phyloP scores from a whole-genome alignment of 30 jellyfish, hydroid and myxozoan species.

The Rhopilema esculentum region DNA sequence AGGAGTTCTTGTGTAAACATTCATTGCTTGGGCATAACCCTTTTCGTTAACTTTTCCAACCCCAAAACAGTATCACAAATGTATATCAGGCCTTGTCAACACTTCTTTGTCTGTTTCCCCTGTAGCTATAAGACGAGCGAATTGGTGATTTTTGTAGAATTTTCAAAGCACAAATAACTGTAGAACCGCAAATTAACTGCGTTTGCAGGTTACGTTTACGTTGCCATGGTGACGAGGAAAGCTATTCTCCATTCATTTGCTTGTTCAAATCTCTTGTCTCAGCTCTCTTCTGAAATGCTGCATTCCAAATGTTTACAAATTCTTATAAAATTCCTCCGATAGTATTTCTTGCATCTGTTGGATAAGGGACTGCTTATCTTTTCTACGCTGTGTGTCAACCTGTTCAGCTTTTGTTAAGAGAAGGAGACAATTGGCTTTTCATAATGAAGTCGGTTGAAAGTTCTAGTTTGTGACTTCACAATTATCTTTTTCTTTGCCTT shows the following conservation, averaged over 20 bases:
- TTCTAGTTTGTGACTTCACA: background rate
- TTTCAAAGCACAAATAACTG: background rate
- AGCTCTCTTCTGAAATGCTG: background rate
- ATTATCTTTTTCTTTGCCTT: background rate
- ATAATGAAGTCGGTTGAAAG: background rate
- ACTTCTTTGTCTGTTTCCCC: background rate
- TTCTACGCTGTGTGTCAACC: too few relatives aligned
- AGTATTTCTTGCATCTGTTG: too few relatives aligned
- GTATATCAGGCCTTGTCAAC: background rate
- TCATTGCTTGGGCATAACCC: constrained; percentile 2
- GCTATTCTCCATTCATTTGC: background rate
- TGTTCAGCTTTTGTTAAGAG: too few relatives aligned
- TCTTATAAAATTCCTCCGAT: too few relatives aligned
- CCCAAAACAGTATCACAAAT: background rate
- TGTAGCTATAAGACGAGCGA: background rate
- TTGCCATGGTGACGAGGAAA: constrained; percentile 36
- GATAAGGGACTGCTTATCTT: too few relatives aligned
- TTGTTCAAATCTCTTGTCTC: background rate
- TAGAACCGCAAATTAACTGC: constrained; percentile 27
- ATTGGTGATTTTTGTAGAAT: background rate
- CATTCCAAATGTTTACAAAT: too few relatives aligned
- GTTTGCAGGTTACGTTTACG: constrained; percentile 53
- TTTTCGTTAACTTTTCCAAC: background rate
- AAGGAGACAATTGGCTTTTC: too few relatives aligned
- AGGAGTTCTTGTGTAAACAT: constrained; percentile 54